Evolutionary conservation across 2,797 vertebrate species (phyloP), one percentile per base, ranked within the genome.

Genomic region (Eospalax fontanierii): DNA sequence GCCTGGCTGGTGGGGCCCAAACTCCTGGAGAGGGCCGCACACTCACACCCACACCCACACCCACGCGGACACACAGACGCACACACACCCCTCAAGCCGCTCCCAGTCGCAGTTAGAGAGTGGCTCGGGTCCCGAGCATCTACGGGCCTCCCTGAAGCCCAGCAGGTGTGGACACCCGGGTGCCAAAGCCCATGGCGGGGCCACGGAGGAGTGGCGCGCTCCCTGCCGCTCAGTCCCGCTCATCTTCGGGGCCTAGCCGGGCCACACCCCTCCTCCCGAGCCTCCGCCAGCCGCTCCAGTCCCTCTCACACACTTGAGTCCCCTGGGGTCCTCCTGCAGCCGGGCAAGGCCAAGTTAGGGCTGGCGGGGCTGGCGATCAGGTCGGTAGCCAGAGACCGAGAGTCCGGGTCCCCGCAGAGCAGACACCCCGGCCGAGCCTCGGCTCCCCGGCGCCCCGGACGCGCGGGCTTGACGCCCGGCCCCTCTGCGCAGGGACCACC

Each of bases 251-350:
- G 97, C 97, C 97, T 88, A 92, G 96, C 86, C 90, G 40, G 92
- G 96, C 97, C 97, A 97, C 97, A 97, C 97, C 97, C 97, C 97
- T 97, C 95, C 89, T 94, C 65, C 92, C 24, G 6, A 57, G 92
- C 83, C 94, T 93, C 78, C 11, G 33, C 78, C 63, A 22, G 91
- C 33, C 33, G n/a, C 38, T 73, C 92, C 89, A 46, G 93, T 88
- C 91, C 88, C 90, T 95, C 95, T 95, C 88, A 68, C 96, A 93
- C 96, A 97, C 97, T 97, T 87, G 6, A 90, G 90, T 97, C 97
- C 96, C 95, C 43, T 19, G 95, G 96, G 96, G 83, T 57, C 95
- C 80, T 83, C 82, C 50, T 61, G 66, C 40, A 96, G 92, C 90
- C 89, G 7, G 80, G 95, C 90, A 89, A 92, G 93, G 90, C 95